Base-by-base conservation (phyloP, 2,797 vertebrate genomes). In the Hydrolagus colliei region DNA sequence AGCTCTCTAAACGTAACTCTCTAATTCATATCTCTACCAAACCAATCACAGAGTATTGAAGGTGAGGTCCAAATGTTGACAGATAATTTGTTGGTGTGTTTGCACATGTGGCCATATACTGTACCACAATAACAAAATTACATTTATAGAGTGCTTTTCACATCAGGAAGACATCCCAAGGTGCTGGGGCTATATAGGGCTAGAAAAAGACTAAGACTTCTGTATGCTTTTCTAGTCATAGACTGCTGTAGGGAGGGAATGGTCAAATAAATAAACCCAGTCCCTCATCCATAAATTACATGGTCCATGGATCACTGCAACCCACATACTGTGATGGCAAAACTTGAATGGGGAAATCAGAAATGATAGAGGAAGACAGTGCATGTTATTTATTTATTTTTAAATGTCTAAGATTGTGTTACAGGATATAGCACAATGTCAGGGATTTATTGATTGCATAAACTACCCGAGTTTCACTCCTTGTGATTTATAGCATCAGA, bases 241-340 rank as follows among this genome's bases (percentile, higher is more conserved):
- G 18, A 79, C 41, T 63, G 59, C 77, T 61, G 8, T 8, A 62
- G n/a, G 20, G 52, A 20, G 75, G 35, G 20, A 77, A n/a, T 63
- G 27, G 76, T 63, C n/a, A 79, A 79, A 79, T 61, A 78, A 61
- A 78, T 79, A 79, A 79, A 63, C 75, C 52, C 7, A 77, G 20
- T 5, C 75, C 75, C 9, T 63, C 10, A 11, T 79, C 61, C 63
- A n/a, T 35, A 80, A 80, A 27, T 20, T 76, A 52, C 59, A 61
- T 11, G 59, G 41, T 11, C 35, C 74, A 80, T 32, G 65, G 61
- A 22, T 65, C n/a, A 62, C 27, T 9, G 12, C 22, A 9, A 9
- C 16, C 12, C 62, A 14, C 62, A 32, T 7, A 4, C 32, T 80
- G 27, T 27, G 65, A 80, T 32, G 77, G n/a, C 61, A 80, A 80